These are phyloP conservation scores for Achroia grisella DNA, from an alignment of 1,140 invertebrate genomes.

Conservation along the genomic window DNA sequence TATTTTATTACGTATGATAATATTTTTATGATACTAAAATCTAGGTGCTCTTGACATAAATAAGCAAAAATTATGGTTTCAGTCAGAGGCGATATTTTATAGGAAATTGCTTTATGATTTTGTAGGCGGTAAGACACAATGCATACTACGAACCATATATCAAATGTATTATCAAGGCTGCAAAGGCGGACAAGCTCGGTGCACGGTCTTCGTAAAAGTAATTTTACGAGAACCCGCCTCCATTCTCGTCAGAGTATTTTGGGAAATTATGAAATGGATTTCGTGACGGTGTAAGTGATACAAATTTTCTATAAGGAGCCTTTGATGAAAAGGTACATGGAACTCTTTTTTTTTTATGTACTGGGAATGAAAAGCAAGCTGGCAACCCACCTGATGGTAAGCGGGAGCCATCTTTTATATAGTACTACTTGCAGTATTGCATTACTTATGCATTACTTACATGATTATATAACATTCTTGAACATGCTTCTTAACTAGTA, in stretches of 20 bases:
- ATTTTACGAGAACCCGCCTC: slow-evolving; percentile 16
- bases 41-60: too few relatives aligned
- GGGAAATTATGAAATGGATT: slow-evolving; percentile 13
- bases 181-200: slow-evolving; percentile 11
- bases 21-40: too few relatives aligned
- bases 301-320: slow-evolving; percentile 5
- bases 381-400: too few relatives aligned
- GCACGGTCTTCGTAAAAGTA: slow-evolving; percentile 20
- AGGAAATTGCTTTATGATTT: slow-evolving; percentile 27
- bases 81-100: slow-evolving; percentile 18
- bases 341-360: too few relatives aligned
- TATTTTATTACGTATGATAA: too few relatives aligned
- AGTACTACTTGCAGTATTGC: too few relatives aligned
- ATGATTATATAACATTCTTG: too few relatives aligned
- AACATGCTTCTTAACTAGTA: too few relatives aligned
- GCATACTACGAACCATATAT: slow-evolving; percentile 25
- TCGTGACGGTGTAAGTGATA: slow-evolving; percentile 13
- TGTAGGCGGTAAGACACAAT: slow-evolving; percentile 25
- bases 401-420: too few relatives aligned
- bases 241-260: slow-evolving; percentile 14
- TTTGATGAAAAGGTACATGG: slow-evolving; percentile 5
- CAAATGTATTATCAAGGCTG: slow-evolving; percentile 21
- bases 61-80: too few relatives aligned
- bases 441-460: too few relatives aligned
- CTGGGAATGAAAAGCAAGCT: too few relatives aligned